Percentiles rank a stretch among this genome's conserved stretches.
These are phyloP conservation scores for Esox niger DNA, from an alignment of 2,113 vertebrate species.

Conservation along the genomic window DNA sequence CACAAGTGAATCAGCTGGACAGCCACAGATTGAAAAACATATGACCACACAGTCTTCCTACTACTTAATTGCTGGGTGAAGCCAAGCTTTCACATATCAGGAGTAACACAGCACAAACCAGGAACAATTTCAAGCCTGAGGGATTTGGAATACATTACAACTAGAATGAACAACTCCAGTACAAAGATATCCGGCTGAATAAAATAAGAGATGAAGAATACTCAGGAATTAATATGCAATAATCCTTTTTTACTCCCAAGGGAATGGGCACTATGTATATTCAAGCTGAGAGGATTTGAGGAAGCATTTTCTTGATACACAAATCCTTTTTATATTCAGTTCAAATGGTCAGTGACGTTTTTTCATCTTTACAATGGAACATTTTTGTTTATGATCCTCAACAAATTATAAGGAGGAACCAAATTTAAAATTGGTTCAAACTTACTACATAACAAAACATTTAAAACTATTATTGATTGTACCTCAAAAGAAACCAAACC, in stretches of 20 bases:
- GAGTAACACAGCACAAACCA: constrained; percentile 17
- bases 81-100: constrained; percentile 22
- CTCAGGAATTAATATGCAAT: constrained; percentile 20
- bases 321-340: too few species aligned
- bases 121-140: constrained; percentile 31
- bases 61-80: constrained; percentile 32
- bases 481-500: too few species aligned
- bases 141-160: constrained; percentile 36
- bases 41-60: not conserved
- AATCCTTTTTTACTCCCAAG: constrained; percentile 9
- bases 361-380: too few species aligned
- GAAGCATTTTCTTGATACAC: too few species aligned
- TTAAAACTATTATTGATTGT: too few species aligned
- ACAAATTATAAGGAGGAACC: too few species aligned
- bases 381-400: too few species aligned
- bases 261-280: not conserved
- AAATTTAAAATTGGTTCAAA: too few species aligned
- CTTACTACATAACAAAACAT: too few species aligned
- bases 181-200: constrained; percentile 22
- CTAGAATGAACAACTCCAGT: constrained; percentile 15
- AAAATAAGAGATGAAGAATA: constrained; percentile 27
- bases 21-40: not conserved
- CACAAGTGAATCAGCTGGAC: not conserved
- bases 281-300: not conserved
- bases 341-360: too few species aligned